phyloP scores from a whole-genome alignment of 2,113 vertebrate species.

The Crotalus tigris region DNA sequence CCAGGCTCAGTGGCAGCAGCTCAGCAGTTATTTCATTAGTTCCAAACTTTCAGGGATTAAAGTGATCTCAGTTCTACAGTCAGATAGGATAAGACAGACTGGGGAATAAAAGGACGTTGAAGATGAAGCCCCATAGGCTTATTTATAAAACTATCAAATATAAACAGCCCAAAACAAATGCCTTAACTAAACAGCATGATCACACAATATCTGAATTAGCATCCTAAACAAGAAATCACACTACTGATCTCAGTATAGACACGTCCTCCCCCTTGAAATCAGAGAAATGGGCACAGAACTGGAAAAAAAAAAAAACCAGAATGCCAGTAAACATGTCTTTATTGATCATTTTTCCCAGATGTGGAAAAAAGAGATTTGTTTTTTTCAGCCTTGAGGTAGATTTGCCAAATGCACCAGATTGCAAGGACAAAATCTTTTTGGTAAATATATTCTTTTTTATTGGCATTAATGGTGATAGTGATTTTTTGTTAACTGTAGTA shows the following conservation, averaged over 20 bases:
- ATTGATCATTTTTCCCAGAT: not conserved
- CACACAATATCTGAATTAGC: conserved; percentile 46
- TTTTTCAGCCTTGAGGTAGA: not conserved
- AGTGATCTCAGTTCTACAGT: conserved; percentile 82
- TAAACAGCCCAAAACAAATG: conserved; percentile 64
- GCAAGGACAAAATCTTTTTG: not conserved
- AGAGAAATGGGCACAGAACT: conserved; percentile 4
- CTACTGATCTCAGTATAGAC: not conserved
- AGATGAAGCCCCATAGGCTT: conserved; percentile 68
- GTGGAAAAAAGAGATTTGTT: not conserved
- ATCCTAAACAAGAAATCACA: conserved; percentile 9
- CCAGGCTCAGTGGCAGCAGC: conserved; percentile 92
- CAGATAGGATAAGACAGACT: conserved; percentile 78
- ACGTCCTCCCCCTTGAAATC: conserved; percentile 27
- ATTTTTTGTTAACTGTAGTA: not conserved
- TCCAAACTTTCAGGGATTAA: conserved; percentile 98
- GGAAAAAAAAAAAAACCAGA: conserved; percentile 24
- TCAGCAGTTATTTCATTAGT: conserved; percentile 99
- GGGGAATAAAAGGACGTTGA: conserved; percentile 60
- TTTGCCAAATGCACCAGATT: not conserved
- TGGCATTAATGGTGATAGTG: not conserved
- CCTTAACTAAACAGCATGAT: conserved; percentile 36
- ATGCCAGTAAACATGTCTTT: conserved; percentile 2
- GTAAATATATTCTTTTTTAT: not conserved
- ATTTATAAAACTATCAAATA: conserved; percentile 57